A percentile compares a stretch with the other conserved stretches of the same genome.
Conservation (phyloP, 1,140 invertebrate genomes). For the Elysia chlorotica region DNA sequence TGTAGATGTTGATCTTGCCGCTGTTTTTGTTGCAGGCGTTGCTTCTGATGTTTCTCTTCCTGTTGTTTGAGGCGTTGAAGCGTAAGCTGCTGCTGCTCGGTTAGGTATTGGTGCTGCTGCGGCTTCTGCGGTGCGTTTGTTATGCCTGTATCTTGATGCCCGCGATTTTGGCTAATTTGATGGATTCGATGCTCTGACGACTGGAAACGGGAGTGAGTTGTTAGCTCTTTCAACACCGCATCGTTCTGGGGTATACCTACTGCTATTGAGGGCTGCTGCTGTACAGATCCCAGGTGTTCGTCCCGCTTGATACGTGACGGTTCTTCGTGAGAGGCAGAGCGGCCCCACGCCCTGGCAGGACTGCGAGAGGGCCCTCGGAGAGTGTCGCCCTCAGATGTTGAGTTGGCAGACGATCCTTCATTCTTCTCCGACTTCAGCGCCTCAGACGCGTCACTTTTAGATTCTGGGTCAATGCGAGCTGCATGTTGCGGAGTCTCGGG, state of each 20-base stretch:
- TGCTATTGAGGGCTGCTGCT: background rate
- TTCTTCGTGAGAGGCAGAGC: background rate
- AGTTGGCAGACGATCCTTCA: background rate
- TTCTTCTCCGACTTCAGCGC: background rate
- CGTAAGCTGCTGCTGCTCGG: background rate
- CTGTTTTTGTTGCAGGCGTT: background rate
- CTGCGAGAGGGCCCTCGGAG: background rate
- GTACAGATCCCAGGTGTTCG: background rate
- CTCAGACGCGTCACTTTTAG: no score
- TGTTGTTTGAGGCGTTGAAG: background rate
- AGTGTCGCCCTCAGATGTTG: background rate
- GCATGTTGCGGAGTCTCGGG: background rate
- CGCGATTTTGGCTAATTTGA: background rate
- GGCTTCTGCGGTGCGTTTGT: constrained; percentile 2
- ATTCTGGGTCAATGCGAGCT: background rate
- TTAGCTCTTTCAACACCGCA: background rate
- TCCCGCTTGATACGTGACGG: background rate
- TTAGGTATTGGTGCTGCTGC: background rate
- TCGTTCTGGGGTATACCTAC: background rate
- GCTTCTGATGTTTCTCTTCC: no score
- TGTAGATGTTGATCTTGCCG: background rate
- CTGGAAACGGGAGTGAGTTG: constrained; percentile 2
- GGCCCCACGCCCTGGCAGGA: background rate
- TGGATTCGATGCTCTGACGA: constrained; percentile 16
- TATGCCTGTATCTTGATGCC: background rate